Evolutionary conservation across 2,888 invertebrate genomes (phyloP).

Genomic region (Calliphora vomitoria): DNA sequence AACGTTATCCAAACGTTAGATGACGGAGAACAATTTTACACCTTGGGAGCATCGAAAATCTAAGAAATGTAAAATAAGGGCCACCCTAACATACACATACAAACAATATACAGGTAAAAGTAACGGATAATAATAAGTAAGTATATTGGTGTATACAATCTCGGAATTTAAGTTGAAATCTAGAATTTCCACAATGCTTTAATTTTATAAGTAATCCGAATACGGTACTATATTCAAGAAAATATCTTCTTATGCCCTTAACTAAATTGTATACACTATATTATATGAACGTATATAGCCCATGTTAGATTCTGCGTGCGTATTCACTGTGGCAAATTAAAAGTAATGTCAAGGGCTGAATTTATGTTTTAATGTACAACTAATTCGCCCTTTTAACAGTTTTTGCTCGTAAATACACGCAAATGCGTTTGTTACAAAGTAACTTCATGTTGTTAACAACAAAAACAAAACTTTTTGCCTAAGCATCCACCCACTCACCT

Average conservation of each 20-base stretch:
- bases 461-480: not conserved
- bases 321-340: not conserved
- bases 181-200: too few species aligned
- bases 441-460: not conserved
- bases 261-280: not conserved
- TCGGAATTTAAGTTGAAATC: too few species aligned
- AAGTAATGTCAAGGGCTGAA: slow-evolving; percentile 1
- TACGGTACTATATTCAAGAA: too few species aligned
- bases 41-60: too few species aligned
- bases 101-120: too few species aligned
- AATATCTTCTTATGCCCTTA: not conserved
- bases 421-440: slow-evolving; percentile 13
- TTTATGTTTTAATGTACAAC: slow-evolving; percentile 10
- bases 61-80: too few species aligned
- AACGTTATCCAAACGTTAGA: too few species aligned
- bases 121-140: too few species aligned
- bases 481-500: not conserved
- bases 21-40: too few species aligned
- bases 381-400: slow-evolving; percentile 2
- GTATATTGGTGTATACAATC: too few species aligned
- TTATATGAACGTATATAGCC: not conserved
- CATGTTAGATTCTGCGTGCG: not conserved
- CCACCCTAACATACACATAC: too few species aligned
- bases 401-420: not conserved
- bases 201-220: too few species aligned